Conservation (phyloP, 2,888 invertebrate genomes). For the Glyphotaelius pellucidus region DNA sequence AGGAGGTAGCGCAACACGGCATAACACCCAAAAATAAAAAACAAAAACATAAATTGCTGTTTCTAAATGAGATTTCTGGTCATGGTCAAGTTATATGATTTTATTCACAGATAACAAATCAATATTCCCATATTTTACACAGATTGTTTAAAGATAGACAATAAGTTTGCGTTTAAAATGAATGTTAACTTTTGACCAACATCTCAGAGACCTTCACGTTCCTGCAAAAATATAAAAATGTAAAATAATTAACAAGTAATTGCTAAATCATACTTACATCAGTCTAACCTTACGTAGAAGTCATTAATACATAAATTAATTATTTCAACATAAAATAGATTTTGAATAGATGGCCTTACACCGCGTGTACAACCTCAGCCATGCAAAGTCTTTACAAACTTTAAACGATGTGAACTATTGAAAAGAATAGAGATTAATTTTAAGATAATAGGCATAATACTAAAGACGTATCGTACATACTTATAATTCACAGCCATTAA, state of each 20-base stretch:
- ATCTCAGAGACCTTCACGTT: not conserved
- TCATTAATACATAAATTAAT: not conserved
- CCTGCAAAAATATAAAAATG: not conserved
- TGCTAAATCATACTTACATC: not conserved
- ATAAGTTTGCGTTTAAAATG: not conserved
- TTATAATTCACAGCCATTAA: conserved; percentile 63
- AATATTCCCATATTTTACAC: not conserved
- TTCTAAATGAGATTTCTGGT: too few relatives aligned
- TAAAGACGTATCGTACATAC: not conserved
- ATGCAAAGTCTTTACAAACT: not conserved
- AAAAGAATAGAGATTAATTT: not conserved
- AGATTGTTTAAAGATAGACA: not conserved
- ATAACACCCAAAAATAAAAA: too few relatives aligned
- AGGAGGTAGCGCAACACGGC: too few relatives aligned
- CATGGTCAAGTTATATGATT: too few relatives aligned
- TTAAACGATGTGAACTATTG: not conserved
- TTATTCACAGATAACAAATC: not conserved
- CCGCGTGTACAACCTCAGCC: not conserved
- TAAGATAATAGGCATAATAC: not conserved
- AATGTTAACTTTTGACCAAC: not conserved
- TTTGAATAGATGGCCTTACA: not conserved
- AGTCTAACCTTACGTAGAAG: not conserved
- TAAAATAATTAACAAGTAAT: not conserved
- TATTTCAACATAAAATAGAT: not conserved
- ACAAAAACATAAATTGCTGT: too few relatives aligned